A percentile compares a stretch with the other conserved stretches of the same genome.
Evolutionary conservation across 1,140 invertebrate genomes (phyloP).

Genomic region (Drosophila pseudoananassae): DNA sequence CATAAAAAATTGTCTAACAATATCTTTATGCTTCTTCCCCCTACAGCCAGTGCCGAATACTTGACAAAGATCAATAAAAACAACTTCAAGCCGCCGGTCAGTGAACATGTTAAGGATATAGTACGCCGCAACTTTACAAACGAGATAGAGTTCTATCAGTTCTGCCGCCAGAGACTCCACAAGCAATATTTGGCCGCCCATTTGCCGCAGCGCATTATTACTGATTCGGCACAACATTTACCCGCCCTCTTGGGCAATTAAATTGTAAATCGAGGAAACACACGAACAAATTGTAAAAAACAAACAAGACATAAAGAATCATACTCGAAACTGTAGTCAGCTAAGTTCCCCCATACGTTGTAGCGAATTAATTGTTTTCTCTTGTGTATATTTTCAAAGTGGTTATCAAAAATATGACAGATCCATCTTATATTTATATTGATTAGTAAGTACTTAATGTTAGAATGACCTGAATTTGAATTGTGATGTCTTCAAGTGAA

Average conservation of each 20-base stretch:
- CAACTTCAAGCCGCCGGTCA: conserved; percentile 93
- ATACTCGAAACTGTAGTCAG: conserved; percentile 59
- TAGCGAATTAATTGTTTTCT: conserved; percentile 63
- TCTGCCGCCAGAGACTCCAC: conserved; percentile 93
- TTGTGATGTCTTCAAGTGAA: conserved; percentile 79
- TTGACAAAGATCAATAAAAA: conserved; percentile 93
- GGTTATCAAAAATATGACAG: conserved; percentile 55
- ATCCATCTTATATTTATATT: conserved; percentile 64
- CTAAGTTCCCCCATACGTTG: conserved; percentile 47
- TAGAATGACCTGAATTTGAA: conserved; percentile 59
- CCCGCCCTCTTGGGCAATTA: conserved; percentile 39
- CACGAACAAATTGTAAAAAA: conserved; percentile 49
- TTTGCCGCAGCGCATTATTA: conserved; percentile 83
- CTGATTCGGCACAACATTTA: conserved; percentile 52
- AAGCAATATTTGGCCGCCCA: conserved; percentile 91
- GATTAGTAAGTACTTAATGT: conserved; percentile 60
- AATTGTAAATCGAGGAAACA: neutral
- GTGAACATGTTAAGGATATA: conserved; percentile 93
- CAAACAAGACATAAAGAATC: conserved; percentile 35
- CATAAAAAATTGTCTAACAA: neutral
- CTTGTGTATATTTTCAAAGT: conserved; percentile 72
- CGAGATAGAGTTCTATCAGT: conserved; percentile 96
- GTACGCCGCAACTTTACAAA: conserved; percentile 93
- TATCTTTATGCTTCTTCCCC: neutral
- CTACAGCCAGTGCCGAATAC: conserved; percentile 89